phyloP scores from a whole-genome alignment of 2,113 vertebrate species.

The Bujurquina vittata region DNA sequence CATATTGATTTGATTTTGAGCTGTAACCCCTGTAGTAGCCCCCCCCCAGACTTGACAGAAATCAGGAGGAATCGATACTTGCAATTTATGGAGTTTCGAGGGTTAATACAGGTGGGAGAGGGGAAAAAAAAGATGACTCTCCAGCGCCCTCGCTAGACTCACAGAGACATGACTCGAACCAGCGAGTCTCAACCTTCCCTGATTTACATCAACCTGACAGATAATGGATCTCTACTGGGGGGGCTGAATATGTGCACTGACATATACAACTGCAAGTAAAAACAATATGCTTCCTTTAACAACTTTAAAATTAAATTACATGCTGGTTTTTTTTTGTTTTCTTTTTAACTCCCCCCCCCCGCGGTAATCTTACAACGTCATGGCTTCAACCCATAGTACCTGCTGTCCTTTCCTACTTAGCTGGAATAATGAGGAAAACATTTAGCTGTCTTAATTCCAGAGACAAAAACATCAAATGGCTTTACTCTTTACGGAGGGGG shows the following conservation, averaged over 20 bases:
- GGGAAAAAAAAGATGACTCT: conserved; percentile 32
- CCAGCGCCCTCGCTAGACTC: conserved; percentile 53
- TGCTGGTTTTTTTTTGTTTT: conserved; percentile 24
- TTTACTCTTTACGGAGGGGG: conserved; percentile 50
- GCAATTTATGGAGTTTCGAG: conserved; percentile 26
- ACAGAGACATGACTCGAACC: conserved; percentile 62
- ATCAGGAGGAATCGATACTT: conserved; percentile 30
- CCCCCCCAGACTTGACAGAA: conserved; percentile 39
- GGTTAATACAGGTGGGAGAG: conserved; percentile 25
- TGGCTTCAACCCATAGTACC: conserved; percentile 53
- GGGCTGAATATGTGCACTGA: conserved; percentile 31
- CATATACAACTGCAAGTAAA: conserved; percentile 36
- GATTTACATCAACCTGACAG: conserved; percentile 26
- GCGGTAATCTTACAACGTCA: conserved; percentile 10
- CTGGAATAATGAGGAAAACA: conserved; percentile 26
- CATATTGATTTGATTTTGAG: no score
- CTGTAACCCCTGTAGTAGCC: no score
- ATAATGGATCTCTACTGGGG: not conserved
- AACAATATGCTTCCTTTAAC: conserved; percentile 4
- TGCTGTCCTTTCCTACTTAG: conserved; percentile 16
- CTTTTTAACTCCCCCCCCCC: not conserved
- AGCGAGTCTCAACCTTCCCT: conserved; percentile 54
- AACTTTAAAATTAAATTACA: conserved; percentile 6
- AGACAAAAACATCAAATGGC: conserved; percentile 65
- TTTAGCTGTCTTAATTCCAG: conserved; percentile 36